phyloP scores from a whole-genome alignment of 2,113 vertebrate genomes.

The Plectropomus leopardus region DNA sequence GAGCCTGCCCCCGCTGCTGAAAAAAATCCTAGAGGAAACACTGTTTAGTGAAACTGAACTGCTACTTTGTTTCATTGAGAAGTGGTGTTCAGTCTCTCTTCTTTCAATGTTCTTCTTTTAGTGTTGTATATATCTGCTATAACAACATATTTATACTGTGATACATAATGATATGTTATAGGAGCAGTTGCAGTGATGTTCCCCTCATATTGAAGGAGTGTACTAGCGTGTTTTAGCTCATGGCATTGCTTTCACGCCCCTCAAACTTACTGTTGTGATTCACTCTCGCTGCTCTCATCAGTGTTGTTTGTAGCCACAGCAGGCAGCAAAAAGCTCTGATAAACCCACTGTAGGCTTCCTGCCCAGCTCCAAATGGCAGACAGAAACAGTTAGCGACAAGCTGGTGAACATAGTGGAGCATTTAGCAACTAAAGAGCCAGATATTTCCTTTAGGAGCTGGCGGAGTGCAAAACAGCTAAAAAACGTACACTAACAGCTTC shows the following conservation, averaged over 20 bases:
- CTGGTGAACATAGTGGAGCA: neutral
- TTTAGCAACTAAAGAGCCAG: neutral
- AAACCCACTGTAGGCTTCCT: neutral
- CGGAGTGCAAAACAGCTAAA: neutral
- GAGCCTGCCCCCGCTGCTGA: too few species aligned
- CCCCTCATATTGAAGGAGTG: neutral
- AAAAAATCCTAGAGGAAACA: too few species aligned
- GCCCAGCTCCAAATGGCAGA: neutral
- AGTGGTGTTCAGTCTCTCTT: neutral
- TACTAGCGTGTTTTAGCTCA: neutral
- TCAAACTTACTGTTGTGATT: neutral
- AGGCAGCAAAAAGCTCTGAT: neutral
- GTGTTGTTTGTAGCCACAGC: conserved; percentile 1
- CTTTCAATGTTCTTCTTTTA: conserved; percentile 2
- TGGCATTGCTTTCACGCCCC: neutral
- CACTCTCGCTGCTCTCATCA: neutral
- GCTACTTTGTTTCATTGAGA: conserved; percentile 8
- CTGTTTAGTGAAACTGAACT: neutral
- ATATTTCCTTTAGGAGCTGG: conserved; percentile 5
- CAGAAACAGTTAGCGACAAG: neutral
- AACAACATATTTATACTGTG: neutral
- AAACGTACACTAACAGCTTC: neutral
- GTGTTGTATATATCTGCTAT: neutral
- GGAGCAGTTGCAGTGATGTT: neutral
- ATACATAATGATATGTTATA: neutral